Evolutionary conservation across 2,888 invertebrate genomes (phyloP), one percentile per base, ranked within the genome.

Genomic region (Nowickia ferox): DNA sequence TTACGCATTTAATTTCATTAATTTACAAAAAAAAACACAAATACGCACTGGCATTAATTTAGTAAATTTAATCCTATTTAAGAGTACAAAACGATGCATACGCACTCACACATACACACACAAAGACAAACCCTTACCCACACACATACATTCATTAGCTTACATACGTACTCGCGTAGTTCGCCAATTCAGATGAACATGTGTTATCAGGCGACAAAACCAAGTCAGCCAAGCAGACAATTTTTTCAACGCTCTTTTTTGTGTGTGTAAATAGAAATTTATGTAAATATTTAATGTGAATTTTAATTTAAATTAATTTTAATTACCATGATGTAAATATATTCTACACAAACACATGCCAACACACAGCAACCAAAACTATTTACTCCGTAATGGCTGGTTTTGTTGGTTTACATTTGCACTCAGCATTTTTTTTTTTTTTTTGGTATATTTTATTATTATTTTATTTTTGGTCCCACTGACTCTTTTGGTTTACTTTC

Each of bases 241-340:
- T 30, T 42, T 78, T 78, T 42, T 68, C 22, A 19, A 5, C 30
- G 19, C 30, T 53, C 1, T 79, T 61, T 42, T 76, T 75, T 68
- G 57, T 42, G 40, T 75, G 30, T 38, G 76, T 15, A 80, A 81
- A 84, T 81, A 85, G 68, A 74, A 82, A 82, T 82, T 78, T 65
- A 65, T 83, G 78, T 86, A 86, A 86, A 86, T 86, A 86, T 86
- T 86, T 83, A 75, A 86, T 78, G 65, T 59, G 57, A 78, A 53
- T 78, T 86, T 72, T 86, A 83, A 86, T 86, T 86, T 83, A 79
- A 82, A 83, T 83, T 86, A 79, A 85, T 83, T 83, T 86, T 83
- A 83, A 83, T 83, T 83, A 71, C 78, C 78, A 72, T 55, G 71
- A 77, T 72, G 42, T 72, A 22, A 38, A 30, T 30, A 30, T 30